These are phyloP conservation scores for Bombycilla garrulus DNA, from an alignment of 2,113 vertebrate genomes.

Conservation along the genomic window DNA sequence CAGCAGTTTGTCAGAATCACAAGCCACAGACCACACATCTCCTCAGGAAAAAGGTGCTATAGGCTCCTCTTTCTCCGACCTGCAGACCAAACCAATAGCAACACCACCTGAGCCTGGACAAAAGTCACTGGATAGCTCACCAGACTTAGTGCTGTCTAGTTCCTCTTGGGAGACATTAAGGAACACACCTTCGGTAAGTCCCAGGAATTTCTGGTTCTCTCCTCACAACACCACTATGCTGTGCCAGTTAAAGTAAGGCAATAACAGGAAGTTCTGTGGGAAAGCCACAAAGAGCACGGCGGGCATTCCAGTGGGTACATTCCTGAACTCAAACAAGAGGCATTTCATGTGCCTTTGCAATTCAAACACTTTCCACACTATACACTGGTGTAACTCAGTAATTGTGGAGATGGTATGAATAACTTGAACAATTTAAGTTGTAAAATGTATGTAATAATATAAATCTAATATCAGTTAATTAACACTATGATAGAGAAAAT, in stretches of 20 bases:
- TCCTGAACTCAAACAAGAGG: background rate
- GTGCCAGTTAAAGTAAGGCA: background rate
- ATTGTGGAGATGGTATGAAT: background rate
- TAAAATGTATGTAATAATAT: background rate
- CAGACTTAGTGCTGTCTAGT: background rate
- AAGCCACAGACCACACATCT: background rate
- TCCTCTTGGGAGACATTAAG: background rate
- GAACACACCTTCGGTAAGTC: constrained; percentile 7
- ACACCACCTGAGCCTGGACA: background rate
- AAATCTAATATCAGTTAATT: background rate
- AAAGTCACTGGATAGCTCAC: background rate
- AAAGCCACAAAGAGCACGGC: background rate
- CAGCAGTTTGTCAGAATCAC: background rate
- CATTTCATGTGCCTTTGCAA: background rate
- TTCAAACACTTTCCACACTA: background rate
- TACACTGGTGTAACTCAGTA: background rate
- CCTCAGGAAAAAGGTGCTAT: background rate
- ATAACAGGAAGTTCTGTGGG: background rate
- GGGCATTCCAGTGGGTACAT: background rate
- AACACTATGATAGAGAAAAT: background rate
- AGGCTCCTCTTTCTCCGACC: background rate
- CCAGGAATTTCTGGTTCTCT: background rate
- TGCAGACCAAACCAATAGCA: background rate
- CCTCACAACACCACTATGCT: background rate
- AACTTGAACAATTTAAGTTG: background rate